These are phyloP conservation scores for Heliconius nattereri DNA, from an alignment of 1,140 invertebrate genomes.

Conservation along the genomic window DNA sequence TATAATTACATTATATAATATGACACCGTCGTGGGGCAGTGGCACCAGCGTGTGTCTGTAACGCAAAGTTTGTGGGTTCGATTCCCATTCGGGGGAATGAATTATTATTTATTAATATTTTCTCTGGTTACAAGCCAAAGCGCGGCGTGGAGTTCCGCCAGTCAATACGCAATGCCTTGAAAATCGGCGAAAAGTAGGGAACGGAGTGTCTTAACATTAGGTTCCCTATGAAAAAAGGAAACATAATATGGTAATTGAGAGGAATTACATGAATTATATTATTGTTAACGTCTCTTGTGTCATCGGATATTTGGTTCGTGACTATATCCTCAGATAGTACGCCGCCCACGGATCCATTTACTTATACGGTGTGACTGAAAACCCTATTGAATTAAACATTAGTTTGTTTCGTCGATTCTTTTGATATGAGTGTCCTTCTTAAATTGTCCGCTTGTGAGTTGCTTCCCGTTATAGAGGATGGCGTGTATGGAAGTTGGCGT, in stretches of 20 bases:
- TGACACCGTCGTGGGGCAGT: no score
- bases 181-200: no score
- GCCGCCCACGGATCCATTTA: constrained; percentile 18
- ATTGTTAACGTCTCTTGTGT: neutral
- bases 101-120: no score
- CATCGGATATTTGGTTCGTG: constrained; percentile 12
- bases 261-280: neutral
- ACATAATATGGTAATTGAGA: neutral
- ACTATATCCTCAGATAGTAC: constrained; percentile 14
- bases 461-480: constrained; percentile 55
- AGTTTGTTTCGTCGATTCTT: constrained; percentile 32
- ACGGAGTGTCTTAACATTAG: no score
- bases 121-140: no score
- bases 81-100: no score
- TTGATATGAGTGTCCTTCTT: constrained; percentile 43
- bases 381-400: constrained; percentile 59
- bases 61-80: no score
- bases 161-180: no score
- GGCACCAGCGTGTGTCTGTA: no score
- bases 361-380: constrained; percentile 41
- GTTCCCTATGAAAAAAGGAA: no score
- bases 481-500: constrained; percentile 60
- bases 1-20: neutral
- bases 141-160: no score
- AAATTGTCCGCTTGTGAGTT: constrained; percentile 44